Percentiles rank a stretch among this genome's conserved stretches.
These are phyloP conservation scores for Cryptoblepharus egeriae DNA, from an alignment of 2,797 vertebrate species.

Conservation along the genomic window DNA sequence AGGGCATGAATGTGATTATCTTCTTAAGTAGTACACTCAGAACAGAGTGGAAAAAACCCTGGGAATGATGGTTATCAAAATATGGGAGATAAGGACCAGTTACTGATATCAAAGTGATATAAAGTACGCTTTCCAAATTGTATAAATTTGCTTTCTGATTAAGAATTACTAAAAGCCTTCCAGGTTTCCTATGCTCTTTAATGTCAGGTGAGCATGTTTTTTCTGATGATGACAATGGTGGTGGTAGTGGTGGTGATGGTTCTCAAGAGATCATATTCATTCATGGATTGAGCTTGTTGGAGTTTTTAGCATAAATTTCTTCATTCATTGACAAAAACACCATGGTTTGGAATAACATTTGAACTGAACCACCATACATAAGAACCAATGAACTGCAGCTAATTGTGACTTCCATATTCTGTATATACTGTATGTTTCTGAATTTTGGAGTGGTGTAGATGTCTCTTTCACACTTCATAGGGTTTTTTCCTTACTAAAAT, in stretches of 20 bases:
- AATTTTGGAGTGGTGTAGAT: no score
- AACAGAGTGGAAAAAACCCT: not conserved
- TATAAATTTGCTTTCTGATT: not conserved
- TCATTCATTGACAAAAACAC: no score
- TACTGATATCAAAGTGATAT: not conserved
- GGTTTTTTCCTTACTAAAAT: no score
- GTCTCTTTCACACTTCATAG: no score
- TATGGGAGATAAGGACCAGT: not conserved
- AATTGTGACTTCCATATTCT: not conserved
- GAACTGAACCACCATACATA: not conserved
- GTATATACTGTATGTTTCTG: no score
- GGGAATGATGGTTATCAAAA: not conserved
- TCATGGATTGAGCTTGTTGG: no score
- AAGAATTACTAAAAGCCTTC: not conserved
- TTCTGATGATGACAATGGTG: no score
- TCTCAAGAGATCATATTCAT: not conserved
- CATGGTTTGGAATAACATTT: no score
- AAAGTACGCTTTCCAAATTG: no score
- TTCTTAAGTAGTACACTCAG: not conserved
- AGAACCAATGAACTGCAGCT: not conserved
- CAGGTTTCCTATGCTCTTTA: not conserved
- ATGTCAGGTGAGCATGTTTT: not conserved
- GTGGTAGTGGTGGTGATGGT: not conserved
- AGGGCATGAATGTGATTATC: not conserved
- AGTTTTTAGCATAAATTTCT: no score